Evolutionary conservation across 2,113 vertebrate species (phyloP), one percentile per base, ranked within the genome.

Genomic region (Tragelaphus strepsiceros): DNA sequence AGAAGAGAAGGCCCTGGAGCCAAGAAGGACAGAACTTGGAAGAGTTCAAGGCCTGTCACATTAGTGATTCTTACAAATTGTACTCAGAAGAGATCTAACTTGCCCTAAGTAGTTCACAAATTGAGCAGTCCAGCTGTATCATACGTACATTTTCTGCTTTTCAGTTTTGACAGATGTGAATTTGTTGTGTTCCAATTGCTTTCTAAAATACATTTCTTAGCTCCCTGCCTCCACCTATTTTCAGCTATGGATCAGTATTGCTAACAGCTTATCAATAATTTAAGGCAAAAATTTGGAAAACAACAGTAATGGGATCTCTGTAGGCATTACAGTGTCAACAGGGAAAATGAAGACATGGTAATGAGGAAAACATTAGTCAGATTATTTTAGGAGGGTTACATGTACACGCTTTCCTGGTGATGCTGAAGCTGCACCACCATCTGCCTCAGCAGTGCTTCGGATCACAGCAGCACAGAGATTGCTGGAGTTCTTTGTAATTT

Each of bases 221-320:
- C 16, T 71, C 35, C 13, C 39, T 93, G 21, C 51, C 35, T 87
- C 49, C 62, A n/a, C 78, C 19, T 91, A 15, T 86, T 95, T 95
- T 85, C 28, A 58, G 59, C n/a, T 46, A 78, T 54, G 28, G 46
- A 88, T 90, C 53, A 80, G 35, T 61, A 62, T 88, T 88, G 46
- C 54, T 80, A 93, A 94, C 0, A 53, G 54, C 24, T 95, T 96
- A 95, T 91, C 88, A 95, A 93, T 92, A 92, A 95, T 95, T 94
- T 94, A 97, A 91, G 96, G 56, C 30, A 78, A 77, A 96, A 94
- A 39, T 88, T 86, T 62, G 39, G 59, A 96, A 94, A 92, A 58
- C 26, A 89, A 84, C 62, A 59, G 17, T 91, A 96, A 97, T 77
- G 90, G 86, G 90, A 93, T 53, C 88, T 97, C 67, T 58, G 46